A percentile compares a stretch with the other conserved stretches of the same genome.
phyloP scores from a whole-genome alignment of 2,888 invertebrate genomes.

The Clivina fossor region DNA sequence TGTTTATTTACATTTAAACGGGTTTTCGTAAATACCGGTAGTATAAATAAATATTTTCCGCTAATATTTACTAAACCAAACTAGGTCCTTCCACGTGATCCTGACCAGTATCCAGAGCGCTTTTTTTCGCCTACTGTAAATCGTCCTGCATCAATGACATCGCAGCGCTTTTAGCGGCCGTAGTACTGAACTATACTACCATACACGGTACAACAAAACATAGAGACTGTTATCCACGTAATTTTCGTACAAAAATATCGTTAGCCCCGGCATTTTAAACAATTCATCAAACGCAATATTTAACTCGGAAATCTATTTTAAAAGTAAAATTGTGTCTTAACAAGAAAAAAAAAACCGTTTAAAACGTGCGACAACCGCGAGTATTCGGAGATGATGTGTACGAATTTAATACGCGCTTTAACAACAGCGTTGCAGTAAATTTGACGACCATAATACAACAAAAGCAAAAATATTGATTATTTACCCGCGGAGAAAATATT shows the following conservation, averaged over 20 bases:
- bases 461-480: constrained; percentile 30
- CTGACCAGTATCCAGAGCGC: too few species aligned
- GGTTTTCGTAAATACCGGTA: too few species aligned
- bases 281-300: too few species aligned
- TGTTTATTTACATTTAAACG: too few species aligned
- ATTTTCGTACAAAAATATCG: background rate
- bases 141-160: constrained; percentile 2
- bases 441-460: constrained; percentile 9
- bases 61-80: too few species aligned
- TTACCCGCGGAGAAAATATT: too few species aligned
- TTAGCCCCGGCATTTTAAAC: background rate
- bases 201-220: constrained; percentile 13
- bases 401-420: background rate
- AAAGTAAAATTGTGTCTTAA: too few species aligned
- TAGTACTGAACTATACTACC: constrained; percentile 4
- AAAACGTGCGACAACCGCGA: constrained; percentile 4
- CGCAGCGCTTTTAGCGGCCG: constrained; percentile 22
- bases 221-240: constrained; percentile 7
- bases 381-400: constrained; percentile 5
- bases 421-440: too few species aligned
- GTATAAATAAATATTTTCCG: too few species aligned
- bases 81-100: too few species aligned
- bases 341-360: background rate
- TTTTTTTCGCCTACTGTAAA: constrained; percentile 1
- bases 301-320: too few species aligned